These are phyloP conservation scores for Dendrophyllia cribrosa DNA, from an alignment of 64 coral and sea anemone species.

Conservation along the genomic window DNA sequence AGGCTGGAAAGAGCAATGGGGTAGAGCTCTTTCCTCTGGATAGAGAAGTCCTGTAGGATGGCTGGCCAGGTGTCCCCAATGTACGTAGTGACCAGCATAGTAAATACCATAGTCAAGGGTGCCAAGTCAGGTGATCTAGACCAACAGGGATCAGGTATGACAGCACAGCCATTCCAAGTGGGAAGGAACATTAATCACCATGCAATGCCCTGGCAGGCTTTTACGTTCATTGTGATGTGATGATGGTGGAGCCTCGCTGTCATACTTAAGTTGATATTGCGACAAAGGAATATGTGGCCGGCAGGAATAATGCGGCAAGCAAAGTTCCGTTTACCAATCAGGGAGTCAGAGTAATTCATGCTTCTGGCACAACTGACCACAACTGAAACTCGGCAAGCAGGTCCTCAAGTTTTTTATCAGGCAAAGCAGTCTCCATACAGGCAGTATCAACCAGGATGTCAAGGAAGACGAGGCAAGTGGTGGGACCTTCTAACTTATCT, in stretches of 20 bases:
- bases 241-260: background rate
- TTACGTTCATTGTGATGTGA: background rate
- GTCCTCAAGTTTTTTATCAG: background rate
- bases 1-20: background rate
- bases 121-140: background rate
- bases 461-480: background rate
- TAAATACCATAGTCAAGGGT: background rate
- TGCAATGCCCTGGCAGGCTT: background rate
- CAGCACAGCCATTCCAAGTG: background rate
- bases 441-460: background rate
- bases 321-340: background rate
- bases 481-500: background rate
- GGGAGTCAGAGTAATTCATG: background rate
- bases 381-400: background rate
- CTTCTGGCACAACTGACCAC: background rate
- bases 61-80: background rate
- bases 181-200: background rate
- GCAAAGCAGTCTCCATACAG: conserved; percentile 1
- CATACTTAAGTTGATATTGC: background rate
- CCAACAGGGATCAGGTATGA: background rate
- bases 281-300: background rate
- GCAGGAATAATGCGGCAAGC: background rate
- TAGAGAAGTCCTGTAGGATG: background rate
- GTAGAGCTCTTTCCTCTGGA: background rate
- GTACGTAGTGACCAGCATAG: background rate